Evolutionary conservation across 2,888 invertebrate species (phyloP).

Genomic region (Oscheius sp.): DNA sequence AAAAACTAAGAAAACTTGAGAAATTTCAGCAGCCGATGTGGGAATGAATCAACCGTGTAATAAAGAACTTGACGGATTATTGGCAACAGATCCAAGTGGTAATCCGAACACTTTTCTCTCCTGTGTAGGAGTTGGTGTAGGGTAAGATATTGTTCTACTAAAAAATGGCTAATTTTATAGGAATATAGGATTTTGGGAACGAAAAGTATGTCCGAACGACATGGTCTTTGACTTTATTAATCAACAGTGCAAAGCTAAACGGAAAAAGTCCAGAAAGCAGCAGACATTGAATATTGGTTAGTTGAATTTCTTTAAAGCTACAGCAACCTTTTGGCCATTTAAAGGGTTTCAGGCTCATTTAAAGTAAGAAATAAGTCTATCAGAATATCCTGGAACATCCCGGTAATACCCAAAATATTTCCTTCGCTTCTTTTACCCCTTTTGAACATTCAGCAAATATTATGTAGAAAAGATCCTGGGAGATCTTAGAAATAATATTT

Average conservation of each 20-base stretch:
- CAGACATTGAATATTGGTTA: conserved; percentile 65
- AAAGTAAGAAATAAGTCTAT: too few relatives aligned
- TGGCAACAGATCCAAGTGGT: conserved; percentile 68
- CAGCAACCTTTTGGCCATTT: not conserved
- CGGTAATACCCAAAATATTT: too few relatives aligned
- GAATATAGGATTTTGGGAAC: conserved; percentile 68
- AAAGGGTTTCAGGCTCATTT: too few relatives aligned
- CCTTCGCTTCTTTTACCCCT: too few relatives aligned
- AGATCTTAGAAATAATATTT: too few relatives aligned
- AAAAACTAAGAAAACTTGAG: not conserved
- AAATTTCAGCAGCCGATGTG: conserved; percentile 48
- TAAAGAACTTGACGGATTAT: conserved; percentile 63
- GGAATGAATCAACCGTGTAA: conserved; percentile 66
- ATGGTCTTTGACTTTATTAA: conserved; percentile 71
- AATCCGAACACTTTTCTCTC: conserved; percentile 66
- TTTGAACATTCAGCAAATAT: too few relatives aligned
- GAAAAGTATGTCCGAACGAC: conserved; percentile 67
- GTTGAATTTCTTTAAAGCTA: not conserved
- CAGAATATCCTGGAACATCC: too few relatives aligned
- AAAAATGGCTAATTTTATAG: conserved; percentile 38
- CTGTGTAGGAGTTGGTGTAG: conserved; percentile 65
- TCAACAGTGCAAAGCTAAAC: conserved; percentile 64
- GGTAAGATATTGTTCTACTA: conserved; percentile 50
- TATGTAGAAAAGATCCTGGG: too few relatives aligned
- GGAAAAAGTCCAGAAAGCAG: conserved; percentile 58